A percentile compares a stretch with the other conserved stretches of the same genome.
Conservation (phyloP, 2,797 vertebrate genomes). For the Pachyuromys duprasi region DNA sequence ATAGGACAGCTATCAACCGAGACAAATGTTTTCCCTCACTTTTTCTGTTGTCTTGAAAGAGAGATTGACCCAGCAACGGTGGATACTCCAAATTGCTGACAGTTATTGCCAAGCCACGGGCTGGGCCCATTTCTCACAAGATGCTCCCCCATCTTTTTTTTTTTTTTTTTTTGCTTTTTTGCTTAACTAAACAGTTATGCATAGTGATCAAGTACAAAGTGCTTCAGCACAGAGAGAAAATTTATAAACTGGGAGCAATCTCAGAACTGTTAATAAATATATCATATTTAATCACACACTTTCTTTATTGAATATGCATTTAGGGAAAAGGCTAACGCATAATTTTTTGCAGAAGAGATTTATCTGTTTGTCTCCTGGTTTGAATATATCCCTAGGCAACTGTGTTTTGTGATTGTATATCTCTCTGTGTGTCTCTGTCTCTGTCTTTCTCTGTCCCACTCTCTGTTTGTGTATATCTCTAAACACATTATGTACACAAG, state of each 20-base stretch:
- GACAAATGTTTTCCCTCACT: background rate
- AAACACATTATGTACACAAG: background rate
- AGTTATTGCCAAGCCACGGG: background rate
- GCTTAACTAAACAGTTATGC: conserved; percentile 2
- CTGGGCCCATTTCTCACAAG: background rate
- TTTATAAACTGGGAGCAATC: conserved; percentile 39
- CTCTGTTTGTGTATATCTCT: background rate
- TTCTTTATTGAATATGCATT: conserved; percentile 59
- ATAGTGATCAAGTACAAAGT: conserved; percentile 38
- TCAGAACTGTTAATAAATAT: conserved; percentile 57
- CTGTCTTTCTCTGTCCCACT: background rate
- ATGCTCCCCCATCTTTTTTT: background rate
- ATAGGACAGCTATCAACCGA: background rate
- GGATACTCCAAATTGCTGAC: background rate
- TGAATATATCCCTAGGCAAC: conserved; percentile 63
- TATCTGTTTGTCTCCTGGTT: conserved; percentile 51
- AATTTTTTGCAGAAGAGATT: conserved; percentile 53
- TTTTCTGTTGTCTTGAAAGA: background rate
- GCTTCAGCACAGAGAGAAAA: conserved; percentile 10
- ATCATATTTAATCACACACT: conserved; percentile 41
- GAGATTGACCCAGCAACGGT: background rate
- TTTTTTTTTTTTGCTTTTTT: background rate
- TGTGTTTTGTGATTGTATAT: conserved; percentile 46
- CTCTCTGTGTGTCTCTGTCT: background rate
- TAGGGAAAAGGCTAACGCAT: conserved; percentile 57